Evolutionary conservation across 1,140 invertebrate species (phyloP).

Genomic region (Drosophila ambigua): DNA sequence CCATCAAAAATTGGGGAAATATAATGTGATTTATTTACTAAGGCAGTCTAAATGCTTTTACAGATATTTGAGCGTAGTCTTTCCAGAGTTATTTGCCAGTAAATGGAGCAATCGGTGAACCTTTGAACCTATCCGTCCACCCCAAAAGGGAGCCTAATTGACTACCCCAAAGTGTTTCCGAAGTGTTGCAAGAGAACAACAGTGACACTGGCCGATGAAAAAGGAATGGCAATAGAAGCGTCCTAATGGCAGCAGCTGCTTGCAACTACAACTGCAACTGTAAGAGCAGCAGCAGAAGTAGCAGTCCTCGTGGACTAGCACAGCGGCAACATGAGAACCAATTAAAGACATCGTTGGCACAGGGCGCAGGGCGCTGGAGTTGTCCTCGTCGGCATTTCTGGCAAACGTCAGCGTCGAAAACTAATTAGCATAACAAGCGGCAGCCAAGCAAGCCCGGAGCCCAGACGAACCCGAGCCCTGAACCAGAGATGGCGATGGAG

Average conservation of each 20-base stretch:
- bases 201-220: not conserved
- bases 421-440: slow-evolving; percentile 79
- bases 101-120: not conserved
- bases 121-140: not conserved
- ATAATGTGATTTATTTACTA: too few relatives aligned
- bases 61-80: too few relatives aligned
- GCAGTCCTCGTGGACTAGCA: slow-evolving; percentile 24
- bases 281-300: slow-evolving; percentile 3
- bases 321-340: slow-evolving; percentile 76
- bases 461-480: slow-evolving; percentile 33
- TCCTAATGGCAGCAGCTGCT: slow-evolving; percentile 45
- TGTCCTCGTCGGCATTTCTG: slow-evolving; percentile 58
- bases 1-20: too few relatives aligned
- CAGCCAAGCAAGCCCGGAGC: slow-evolving; percentile 46
- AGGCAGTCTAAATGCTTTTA: too few relatives aligned
- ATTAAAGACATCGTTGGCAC: slow-evolving; percentile 75
- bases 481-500: slow-evolving; percentile 35
- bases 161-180: slow-evolving; percentile 73
- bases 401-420: slow-evolving; percentile 82
- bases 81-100: too few relatives aligned
- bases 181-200: slow-evolving; percentile 21
- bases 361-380: not conserved
- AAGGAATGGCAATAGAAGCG: slow-evolving; percentile 14
- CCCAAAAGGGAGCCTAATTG: slow-evolving; percentile 71
- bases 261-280: slow-evolving; percentile 39